Evolutionary conservation across 2,113 vertebrate species (phyloP), one percentile per base, ranked within the genome.

Genomic region (Budorcas taxicolor): DNA sequence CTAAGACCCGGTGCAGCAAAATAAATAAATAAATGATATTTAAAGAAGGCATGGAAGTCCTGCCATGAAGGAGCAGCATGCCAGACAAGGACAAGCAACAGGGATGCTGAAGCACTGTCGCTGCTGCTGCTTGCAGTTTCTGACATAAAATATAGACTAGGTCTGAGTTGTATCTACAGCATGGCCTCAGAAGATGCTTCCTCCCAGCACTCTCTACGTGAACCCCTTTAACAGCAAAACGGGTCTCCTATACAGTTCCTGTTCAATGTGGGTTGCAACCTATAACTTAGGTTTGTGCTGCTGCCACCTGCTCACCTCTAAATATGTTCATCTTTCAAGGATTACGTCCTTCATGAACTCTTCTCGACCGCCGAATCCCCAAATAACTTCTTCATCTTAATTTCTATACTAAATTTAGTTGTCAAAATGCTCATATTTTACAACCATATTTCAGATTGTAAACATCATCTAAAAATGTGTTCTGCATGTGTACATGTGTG

Each of bases 381-480:
- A 67, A 76, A 40, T n/a, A 47, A 92, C 89, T 40, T 60, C 27
- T 85, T 82, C 6, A 67, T 60, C n/a, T 88, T 82, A 36, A 76
- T 81, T 53, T 89, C 36, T 81, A 6, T 88, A 17, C 45, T 67
- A 87, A 62, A 19, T 76, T 58, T 50, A 57, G 47, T 60, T 52
- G 58, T 62, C 23, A 36, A 88, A 91, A 85, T 91, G 58, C 8
- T 94, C 31, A 50, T 78, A 55, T 71, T 90, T 83, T 83, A 87
- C 5, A 80, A 52, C 10, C 23, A 6, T n/a, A 58, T 71, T 92
- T 84, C 83, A 92, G 40, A 43, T 64, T 47, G 12, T 90, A 27
- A 95, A 7, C 43, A 87, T 83, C 58, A 45, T 67, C 36, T 88
- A 88, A 16, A 31, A 84, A 84, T 87, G 31, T 45, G 21, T 31